These are phyloP conservation scores for Xylophagus ater DNA, from an alignment of 2,888 invertebrate genomes.

Conservation along the genomic window DNA sequence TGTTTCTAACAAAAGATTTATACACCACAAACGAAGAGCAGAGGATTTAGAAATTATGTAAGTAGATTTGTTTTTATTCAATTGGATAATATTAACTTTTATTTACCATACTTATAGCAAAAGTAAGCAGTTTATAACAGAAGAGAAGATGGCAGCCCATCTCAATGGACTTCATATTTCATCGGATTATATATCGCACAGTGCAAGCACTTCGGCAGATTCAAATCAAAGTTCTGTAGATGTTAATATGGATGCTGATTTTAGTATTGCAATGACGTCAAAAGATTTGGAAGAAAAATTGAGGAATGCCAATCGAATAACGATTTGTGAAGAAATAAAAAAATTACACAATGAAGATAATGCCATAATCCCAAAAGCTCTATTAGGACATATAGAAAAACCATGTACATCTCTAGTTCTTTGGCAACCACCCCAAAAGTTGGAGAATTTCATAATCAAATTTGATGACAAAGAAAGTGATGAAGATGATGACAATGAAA, in stretches of 20 bases:
- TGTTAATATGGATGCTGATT: conserved; percentile 21
- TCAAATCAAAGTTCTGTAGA: conserved; percentile 11
- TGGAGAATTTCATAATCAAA: conserved; percentile 22
- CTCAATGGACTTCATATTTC: conserved; percentile 64
- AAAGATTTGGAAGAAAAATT: conserved; percentile 37
- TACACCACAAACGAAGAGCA: conserved; percentile 32
- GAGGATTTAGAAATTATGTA: conserved; percentile 41
- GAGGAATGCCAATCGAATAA: conserved; percentile 44
- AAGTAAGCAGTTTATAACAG: conserved; percentile 71
- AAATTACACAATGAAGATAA: conserved; percentile 46
- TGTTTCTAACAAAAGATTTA: conserved; percentile 14
- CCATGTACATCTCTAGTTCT: conserved; percentile 70
- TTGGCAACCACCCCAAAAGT: conserved; percentile 62
- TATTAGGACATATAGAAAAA: conserved; percentile 54
- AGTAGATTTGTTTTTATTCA: conserved; percentile 27
- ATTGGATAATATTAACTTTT: background rate
- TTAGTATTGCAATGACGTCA: conserved; percentile 25
- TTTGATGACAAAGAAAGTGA: conserved; percentile 5
- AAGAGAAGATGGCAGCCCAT: conserved; percentile 75
- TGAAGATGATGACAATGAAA: conserved; percentile 27
- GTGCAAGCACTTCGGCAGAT: conserved; percentile 3
- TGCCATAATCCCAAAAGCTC: conserved; percentile 52
- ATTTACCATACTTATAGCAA: too few species aligned
- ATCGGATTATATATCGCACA: conserved; percentile 33
- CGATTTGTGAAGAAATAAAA: conserved; percentile 60